Evolutionary conservation across 2,797 vertebrate genomes (phyloP).

Genomic region (Acanthiza pusilla): DNA sequence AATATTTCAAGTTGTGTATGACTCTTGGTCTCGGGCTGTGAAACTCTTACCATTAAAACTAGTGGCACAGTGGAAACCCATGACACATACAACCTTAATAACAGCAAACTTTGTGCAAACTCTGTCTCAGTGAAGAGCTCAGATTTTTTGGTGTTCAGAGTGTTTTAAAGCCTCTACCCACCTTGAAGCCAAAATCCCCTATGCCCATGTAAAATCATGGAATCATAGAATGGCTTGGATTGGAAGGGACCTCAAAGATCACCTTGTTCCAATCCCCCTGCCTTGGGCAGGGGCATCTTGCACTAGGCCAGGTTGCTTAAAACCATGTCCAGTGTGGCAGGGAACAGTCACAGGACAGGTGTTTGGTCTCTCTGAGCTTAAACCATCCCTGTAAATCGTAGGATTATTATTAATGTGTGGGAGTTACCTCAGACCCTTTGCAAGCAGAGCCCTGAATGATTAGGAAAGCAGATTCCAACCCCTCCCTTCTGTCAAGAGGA

Average conservation of each 20-base stretch:
- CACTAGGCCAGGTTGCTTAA: neutral
- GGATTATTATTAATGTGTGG: neutral
- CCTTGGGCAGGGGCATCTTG: neutral
- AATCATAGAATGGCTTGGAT: neutral
- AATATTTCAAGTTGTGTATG: neutral
- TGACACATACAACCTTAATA: neutral
- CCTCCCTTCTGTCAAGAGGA: slow-evolving; percentile 5
- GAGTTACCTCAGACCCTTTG: neutral
- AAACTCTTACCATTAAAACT: neutral
- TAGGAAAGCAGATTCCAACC: slow-evolving; percentile 21
- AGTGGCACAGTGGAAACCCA: neutral
- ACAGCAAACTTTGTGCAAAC: neutral
- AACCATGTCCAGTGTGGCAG: neutral
- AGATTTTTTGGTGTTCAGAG: neutral
- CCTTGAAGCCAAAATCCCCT: neutral
- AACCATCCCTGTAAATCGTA: neutral
- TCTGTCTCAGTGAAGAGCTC: neutral
- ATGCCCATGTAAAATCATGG: neutral
- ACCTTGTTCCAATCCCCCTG: neutral
- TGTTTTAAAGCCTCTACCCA: neutral
- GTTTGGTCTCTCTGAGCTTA: neutral
- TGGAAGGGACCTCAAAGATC: neutral
- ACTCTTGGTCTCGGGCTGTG: neutral
- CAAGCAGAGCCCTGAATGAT: neutral
- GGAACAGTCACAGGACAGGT: neutral